Evolutionary conservation across 2,888 invertebrate genomes (phyloP), one percentile per base, ranked within the genome.

Genomic region (Drosophila fungiperda): DNA sequence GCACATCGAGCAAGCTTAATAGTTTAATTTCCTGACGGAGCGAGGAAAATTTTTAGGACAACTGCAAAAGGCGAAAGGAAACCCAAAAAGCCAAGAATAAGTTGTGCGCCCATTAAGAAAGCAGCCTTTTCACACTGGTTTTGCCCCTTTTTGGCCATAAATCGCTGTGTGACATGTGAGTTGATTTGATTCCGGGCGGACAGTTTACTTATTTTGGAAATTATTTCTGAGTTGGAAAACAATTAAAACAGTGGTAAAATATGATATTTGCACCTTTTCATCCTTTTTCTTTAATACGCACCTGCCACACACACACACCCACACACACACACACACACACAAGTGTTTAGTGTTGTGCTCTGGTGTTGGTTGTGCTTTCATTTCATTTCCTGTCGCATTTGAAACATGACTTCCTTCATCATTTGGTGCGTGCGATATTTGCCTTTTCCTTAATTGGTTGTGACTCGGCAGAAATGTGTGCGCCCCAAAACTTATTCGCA

Each of bases 11-110:
- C 68, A 70, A 63, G 36, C 71, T 74, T 87, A 85, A 88, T 86
- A 86, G 85, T 85, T 88, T 85, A 86, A 85, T 85, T 88, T 85
- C 87, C 83, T 81, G 71, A 60, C 73, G 54, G 64, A 38, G 73
- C 40, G 29, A n/a, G 15, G 26, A 29, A 29, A 5, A 26, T 26
- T 26, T 26, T 26, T 26, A 26, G 26, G n/a, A 12, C n/a, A 49
- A 26, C 17, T 0, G 17, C 2, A 52, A 49, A 36, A 9, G 50
- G 52, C 32, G 52, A 36, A 42, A 20, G 50, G 50, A 49, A 71
- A 69, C 48, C 26, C 33, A 35, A 26, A 70, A 71, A 55, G 65
- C 32, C 32, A 59, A 64, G 42, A 54, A 68, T 70, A 85, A 76
- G 72, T 66, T 79, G 59, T 50, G 45, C 71, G 70, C 54, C 59